Evolutionary conservation across 2,113 vertebrate species (phyloP).

Genomic region (Plotosus lineatus): DNA sequence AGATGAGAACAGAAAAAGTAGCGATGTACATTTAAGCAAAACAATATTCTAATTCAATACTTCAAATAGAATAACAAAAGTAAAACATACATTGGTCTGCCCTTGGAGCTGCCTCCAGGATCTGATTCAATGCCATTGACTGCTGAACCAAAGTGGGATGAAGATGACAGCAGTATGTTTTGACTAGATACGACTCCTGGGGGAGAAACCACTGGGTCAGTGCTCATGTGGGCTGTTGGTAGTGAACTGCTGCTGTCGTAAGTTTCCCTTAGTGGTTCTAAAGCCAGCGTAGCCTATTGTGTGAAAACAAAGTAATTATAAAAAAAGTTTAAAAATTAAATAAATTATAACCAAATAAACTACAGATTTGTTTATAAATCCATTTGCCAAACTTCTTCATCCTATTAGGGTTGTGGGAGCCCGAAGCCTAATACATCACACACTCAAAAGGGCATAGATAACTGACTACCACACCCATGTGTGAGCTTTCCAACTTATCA

Average conservation of each 20-base stretch:
- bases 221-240: constrained; percentile 64
- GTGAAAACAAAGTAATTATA: background rate
- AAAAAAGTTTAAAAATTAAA: background rate
- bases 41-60: constrained; percentile 15
- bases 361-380: background rate
- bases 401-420: too few relatives aligned
- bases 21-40: background rate
- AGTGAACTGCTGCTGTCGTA: constrained; percentile 75
- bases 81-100: constrained; percentile 72
- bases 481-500: background rate
- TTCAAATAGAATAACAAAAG: too few relatives aligned
- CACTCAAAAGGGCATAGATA: background rate
- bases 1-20: background rate
- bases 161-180: constrained; percentile 50
- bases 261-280: constrained; percentile 83
- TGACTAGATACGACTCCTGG: constrained; percentile 52
- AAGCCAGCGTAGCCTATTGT: constrained; percentile 79
- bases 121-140: constrained; percentile 62
- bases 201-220: constrained; percentile 51
- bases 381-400: too few relatives aligned
- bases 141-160: constrained; percentile 40
- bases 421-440: background rate
- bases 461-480: background rate
- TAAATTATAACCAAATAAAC: background rate
- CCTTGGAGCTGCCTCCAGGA: constrained; percentile 58